These are phyloP conservation scores for Octodon degus DNA, from an alignment of 2,113 vertebrate genomes.

Conservation along the genomic window DNA sequence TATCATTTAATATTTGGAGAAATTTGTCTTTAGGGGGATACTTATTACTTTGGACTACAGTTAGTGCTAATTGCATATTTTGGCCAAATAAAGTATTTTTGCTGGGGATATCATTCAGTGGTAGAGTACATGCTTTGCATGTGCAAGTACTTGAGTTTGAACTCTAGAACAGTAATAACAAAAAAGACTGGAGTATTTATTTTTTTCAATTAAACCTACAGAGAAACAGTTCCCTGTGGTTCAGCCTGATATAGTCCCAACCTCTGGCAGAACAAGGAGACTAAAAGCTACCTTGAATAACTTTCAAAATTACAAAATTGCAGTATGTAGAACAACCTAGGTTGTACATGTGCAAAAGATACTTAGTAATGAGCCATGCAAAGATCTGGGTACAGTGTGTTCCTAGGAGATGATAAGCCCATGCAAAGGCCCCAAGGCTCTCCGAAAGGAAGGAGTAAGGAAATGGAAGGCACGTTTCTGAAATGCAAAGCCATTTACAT, in stretches of 20 bases:
- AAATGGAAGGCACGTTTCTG: conserved; percentile 25
- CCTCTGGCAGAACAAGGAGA: not conserved
- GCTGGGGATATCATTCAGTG: not conserved
- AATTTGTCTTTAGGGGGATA: not conserved
- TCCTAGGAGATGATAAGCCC: not conserved
- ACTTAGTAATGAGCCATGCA: not conserved
- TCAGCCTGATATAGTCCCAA: not conserved
- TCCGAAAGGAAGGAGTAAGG: not conserved
- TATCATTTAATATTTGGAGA: not conserved
- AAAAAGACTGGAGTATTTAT: not conserved
- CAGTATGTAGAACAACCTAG: too few species aligned
- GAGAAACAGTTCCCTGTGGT: not conserved
- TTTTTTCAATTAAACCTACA: conserved; percentile 25
- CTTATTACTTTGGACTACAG: not conserved
- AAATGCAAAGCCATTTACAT: not conserved
- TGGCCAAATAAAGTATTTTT: not conserved
- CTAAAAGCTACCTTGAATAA: not conserved
- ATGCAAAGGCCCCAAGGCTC: not conserved
- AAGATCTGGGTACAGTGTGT: not conserved
- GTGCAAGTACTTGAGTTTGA: not conserved
- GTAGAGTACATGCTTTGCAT: not conserved
- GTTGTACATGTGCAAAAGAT: not conserved
- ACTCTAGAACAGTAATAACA: not conserved
- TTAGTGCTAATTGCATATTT: conserved; percentile 12
- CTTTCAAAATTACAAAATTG: not conserved